Base-by-base conservation (phyloP, 2,888 invertebrate species). In the Netelia virgata region DNA sequence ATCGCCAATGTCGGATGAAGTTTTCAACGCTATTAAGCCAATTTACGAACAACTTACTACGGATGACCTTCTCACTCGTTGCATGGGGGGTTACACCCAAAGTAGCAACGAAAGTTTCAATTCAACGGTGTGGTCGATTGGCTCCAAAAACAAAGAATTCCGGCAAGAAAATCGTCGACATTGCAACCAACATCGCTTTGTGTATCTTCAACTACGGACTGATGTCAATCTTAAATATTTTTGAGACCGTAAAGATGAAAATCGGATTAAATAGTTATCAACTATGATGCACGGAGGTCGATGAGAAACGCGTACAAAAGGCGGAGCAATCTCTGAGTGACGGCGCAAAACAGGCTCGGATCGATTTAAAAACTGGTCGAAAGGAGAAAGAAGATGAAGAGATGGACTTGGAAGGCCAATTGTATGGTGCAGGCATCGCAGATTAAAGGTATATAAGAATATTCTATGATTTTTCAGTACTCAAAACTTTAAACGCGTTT, bases 21-120 rank as follows among this genome's bases (percentile, higher is more conserved):
- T 89, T 68, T 83, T 61, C 41, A 41, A 88, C 61, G 84, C 88
- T 23, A 87, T 89, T 8, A 78, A 66, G 57, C 87, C 87, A 0
- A 81, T 88, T 14, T 88, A 86, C 68, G 79, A 70, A 57, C 70
- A 85, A 11, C 74, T 87, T 50, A 81, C 43, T 53, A 23, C 50
- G 18, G 83, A 87, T 28, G 84, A 86, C 50, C 76, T 86, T 41
- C 61, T 86, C 47, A 20, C 80, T n/a, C 69, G 83, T 20, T 87
- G 85, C 47, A 57, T 78, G 10, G 78, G 77, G n/a, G 80, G 76
- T 3, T 86, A 57, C 64, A 86, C 86, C 11, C 86, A 83, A 68
- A n/a, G n/a, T n/a, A n/a, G n/a, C n/a, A n/a, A n/a, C n/a, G n/a
- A n/a, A n/a, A n/a, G n/a, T n/a, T n/a, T 77, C 63, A 85, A 85